phyloP scores from a whole-genome alignment of 2,797 vertebrate species.

The Tachyglossus aculeatus region DNA sequence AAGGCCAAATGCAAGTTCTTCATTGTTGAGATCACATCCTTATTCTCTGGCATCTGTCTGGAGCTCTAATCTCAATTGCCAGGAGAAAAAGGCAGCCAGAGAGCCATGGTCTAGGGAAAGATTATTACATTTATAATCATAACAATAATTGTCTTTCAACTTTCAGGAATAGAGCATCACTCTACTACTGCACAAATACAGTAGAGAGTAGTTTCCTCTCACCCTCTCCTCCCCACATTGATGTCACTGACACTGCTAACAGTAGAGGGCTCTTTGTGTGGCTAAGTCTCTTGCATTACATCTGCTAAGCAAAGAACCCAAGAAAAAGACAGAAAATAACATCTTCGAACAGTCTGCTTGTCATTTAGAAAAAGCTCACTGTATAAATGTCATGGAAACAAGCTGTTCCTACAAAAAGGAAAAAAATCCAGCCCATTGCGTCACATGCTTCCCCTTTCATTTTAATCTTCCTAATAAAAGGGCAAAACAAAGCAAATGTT shows the following conservation, averaged over 20 bases:
- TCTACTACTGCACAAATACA: conserved; percentile 43
- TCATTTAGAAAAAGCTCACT: conserved; percentile 70
- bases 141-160: conserved; percentile 41
- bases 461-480: conserved; percentile 60
- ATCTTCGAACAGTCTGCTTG: conserved; percentile 64
- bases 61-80: too few relatives aligned
- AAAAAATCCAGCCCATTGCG: conserved; percentile 34
- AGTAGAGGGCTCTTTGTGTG: conserved; percentile 29
- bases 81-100: too few relatives aligned
- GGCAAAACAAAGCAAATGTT: conserved; percentile 62
- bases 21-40: too few relatives aligned
- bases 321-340: conserved; percentile 58
- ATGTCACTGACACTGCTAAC: conserved; percentile 47
- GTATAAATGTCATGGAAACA: conserved; percentile 70
- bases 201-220: conserved; percentile 7
- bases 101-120: too few relatives aligned
- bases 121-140: background rate
- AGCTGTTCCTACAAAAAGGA: conserved; percentile 57
- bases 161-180: conserved; percentile 26
- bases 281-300: conserved; percentile 56
- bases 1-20: too few relatives aligned
- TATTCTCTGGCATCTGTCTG: too few relatives aligned
- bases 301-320: conserved; percentile 51
- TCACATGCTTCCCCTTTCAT: conserved; percentile 38
- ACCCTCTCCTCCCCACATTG: background rate